Evolutionary conservation across 2,113 vertebrate species (phyloP).

Genomic region (Centrocercus urophasianus): DNA sequence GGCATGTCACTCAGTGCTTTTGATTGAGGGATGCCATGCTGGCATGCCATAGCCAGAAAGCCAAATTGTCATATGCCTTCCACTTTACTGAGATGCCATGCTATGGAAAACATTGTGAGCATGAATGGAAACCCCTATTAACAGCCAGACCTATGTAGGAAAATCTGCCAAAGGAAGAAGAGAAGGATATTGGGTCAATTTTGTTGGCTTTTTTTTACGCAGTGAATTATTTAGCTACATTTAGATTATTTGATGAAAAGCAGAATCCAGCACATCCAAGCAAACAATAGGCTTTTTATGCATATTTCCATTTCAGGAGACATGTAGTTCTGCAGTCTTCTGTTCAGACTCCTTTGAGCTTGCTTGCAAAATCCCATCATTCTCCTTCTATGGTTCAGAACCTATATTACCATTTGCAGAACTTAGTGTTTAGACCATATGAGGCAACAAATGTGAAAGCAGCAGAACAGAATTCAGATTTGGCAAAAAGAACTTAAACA

Average conservation of each 20-base stretch:
- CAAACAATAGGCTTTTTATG: neutral
- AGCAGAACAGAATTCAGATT: neutral
- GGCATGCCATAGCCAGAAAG: constrained; percentile 44
- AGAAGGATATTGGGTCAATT: constrained; percentile 5
- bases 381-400: neutral
- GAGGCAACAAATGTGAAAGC: neutral
- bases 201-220: neutral
- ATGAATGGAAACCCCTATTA: constrained; percentile 53
- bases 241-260: neutral
- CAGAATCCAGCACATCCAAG: neutral
- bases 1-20: constrained; percentile 35
- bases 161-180: constrained; percentile 34
- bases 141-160: constrained; percentile 25
- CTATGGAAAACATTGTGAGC: constrained; percentile 60
- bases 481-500: neutral
- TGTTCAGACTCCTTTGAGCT: neutral
- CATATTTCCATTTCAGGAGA: neutral
- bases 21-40: constrained; percentile 53
- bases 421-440: neutral
- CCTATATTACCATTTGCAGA: neutral
- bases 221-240: neutral
- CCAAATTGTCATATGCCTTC: constrained; percentile 57
- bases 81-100: constrained; percentile 18
- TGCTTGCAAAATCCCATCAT: neutral
- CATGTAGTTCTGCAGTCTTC: neutral